phyloP scores from a whole-genome alignment of 2,113 vertebrate genomes.

The Calonectris borealis region DNA sequence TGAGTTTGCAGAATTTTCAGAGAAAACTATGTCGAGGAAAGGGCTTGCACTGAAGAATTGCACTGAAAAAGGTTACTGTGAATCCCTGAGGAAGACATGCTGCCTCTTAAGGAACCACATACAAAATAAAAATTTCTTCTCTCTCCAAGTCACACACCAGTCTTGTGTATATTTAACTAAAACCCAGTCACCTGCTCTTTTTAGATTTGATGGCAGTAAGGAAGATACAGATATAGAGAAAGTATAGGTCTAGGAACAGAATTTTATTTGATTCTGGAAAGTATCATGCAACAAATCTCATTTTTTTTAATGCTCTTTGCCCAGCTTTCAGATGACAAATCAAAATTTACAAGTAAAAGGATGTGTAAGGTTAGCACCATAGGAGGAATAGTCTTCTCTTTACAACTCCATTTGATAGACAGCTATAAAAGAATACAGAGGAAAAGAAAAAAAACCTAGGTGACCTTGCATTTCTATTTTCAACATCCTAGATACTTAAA shows the following conservation, averaged over 20 bases:
- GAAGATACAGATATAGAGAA: constrained; percentile 25
- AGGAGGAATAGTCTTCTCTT: background rate
- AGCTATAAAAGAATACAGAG: background rate
- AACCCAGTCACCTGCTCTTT: background rate
- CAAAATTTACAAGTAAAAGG: background rate
- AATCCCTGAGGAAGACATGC: background rate
- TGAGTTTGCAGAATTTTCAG: background rate
- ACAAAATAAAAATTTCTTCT: background rate
- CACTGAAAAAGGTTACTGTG: background rate
- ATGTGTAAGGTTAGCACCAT: background rate
- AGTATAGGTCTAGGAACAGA: background rate
- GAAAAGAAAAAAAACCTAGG: background rate
- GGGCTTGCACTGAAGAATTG: background rate
- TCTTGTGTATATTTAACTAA: background rate
- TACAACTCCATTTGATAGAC: background rate
- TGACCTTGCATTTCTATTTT: background rate
- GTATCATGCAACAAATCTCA: background rate
- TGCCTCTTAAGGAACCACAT: background rate
- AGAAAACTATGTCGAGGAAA: background rate
- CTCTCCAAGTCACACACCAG: background rate
- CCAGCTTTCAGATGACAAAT: background rate
- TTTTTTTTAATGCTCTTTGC: background rate
- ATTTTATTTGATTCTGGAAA: constrained; percentile 44
- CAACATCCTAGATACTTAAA: background rate
- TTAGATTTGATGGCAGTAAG: background rate